Conservation (phyloP, 2,888 invertebrate species). For the Serripes groenlandicus region DNA sequence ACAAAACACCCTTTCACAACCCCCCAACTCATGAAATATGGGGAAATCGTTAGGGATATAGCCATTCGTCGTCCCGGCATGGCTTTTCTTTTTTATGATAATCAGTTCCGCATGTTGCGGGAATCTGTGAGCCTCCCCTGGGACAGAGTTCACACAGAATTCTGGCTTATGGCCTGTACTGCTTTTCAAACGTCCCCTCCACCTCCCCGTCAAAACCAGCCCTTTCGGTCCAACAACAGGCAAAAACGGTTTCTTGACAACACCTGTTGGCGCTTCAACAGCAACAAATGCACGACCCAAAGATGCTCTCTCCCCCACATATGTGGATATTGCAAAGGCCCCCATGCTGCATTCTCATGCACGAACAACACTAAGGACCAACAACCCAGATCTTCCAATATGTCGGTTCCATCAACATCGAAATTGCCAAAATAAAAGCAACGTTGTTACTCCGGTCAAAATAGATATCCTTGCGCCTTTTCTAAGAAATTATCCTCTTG, state of each 20-base stretch:
- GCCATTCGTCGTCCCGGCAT: constrained; percentile 3
- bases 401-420: neutral
- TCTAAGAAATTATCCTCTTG: neutral
- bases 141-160: constrained; percentile 28
- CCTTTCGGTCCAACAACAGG: neutral
- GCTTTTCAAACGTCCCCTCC: neutral
- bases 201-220: neutral
- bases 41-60: constrained; percentile 29
- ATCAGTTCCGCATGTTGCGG: constrained; percentile 14
- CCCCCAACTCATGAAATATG: constrained; percentile 31
- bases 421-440: neutral
- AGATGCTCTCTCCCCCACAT: constrained; percentile 23
- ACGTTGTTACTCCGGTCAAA: neutral
- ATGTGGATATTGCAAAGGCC: constrained; percentile 31
- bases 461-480: neutral
- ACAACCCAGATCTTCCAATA: neutral
- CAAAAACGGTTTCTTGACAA: neutral
- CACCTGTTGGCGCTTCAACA: constrained; percentile 42
- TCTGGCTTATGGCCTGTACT: constrained; percentile 24
- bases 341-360: constrained; percentile 23
- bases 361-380: neutral
- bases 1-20: constrained; percentile 19
- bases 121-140: constrained; percentile 16
- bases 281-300: neutral
- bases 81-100: constrained; percentile 23